These are phyloP conservation scores for Vanessa atalanta DNA, from an alignment of 1,140 invertebrate species.

Conservation along the genomic window DNA sequence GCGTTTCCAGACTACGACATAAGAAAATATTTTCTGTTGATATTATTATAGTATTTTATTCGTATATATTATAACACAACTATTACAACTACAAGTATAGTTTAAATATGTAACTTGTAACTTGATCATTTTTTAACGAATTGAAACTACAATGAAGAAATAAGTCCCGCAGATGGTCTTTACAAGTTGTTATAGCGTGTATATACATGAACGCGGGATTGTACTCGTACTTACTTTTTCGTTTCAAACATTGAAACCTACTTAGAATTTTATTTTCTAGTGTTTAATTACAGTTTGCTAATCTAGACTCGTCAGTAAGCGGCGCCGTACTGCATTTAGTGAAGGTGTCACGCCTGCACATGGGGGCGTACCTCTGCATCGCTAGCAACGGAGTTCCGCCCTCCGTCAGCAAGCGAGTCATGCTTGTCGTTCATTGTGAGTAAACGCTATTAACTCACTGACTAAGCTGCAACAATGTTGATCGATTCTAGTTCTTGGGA, in stretches of 20 bases:
- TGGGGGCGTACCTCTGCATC: constrained; percentile 95
- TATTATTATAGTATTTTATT: neutral
- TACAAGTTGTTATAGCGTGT: neutral
- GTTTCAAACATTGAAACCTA: neutral
- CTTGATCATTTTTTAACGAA: too few relatives aligned
- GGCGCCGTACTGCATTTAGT: constrained; percentile 88
- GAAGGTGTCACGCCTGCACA: constrained; percentile 92
- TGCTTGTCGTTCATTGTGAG: constrained; percentile 85
- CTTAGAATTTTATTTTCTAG: constrained; percentile 22
- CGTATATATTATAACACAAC: neutral
- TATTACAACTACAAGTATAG: too few relatives aligned
- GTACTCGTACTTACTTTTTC: neutral
- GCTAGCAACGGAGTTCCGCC: constrained; percentile 92
- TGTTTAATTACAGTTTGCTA: constrained; percentile 31
- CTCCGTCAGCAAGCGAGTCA: constrained; percentile 92
- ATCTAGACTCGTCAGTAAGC: constrained; percentile 85
- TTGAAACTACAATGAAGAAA: neutral
- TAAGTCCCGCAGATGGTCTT: neutral
- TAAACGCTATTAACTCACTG: constrained; percentile 31
- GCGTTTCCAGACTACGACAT: neutral
- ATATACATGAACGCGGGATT: neutral
- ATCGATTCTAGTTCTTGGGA: constrained; percentile 34
- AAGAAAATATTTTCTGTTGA: neutral
- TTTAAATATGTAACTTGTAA: too few relatives aligned
- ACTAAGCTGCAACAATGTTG: constrained; percentile 29